Evolutionary conservation across 2,113 vertebrate genomes (phyloP).

Genomic region (Petromus typicus): DNA sequence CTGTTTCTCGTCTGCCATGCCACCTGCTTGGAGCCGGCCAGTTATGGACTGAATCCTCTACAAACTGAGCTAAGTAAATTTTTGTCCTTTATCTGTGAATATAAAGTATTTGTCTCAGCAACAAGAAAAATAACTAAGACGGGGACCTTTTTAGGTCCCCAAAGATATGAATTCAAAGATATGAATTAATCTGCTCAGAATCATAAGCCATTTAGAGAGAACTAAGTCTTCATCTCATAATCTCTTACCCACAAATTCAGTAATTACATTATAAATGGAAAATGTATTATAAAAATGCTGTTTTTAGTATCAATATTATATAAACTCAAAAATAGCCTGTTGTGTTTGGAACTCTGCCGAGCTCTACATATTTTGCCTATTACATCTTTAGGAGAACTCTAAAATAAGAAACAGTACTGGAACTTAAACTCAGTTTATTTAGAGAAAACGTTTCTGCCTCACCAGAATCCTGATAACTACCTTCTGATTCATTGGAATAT

Average conservation of each 20-base stretch:
- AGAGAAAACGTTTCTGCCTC: conserved; percentile 65
- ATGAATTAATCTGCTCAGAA: conserved; percentile 48
- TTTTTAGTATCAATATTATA: conserved; percentile 65
- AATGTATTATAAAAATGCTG: conserved; percentile 61
- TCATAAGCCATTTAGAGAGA: conserved; percentile 46
- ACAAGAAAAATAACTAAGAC: background rate
- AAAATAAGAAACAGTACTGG: conserved; percentile 72
- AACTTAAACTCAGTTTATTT: conserved; percentile 71
- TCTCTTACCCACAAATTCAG: conserved; percentile 32
- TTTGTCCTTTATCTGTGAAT: background rate
- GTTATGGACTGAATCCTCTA: background rate
- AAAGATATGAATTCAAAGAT: conserved; percentile 34
- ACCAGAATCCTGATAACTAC: conserved; percentile 42
- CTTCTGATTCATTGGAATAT: conserved; percentile 57
- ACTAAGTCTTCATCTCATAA: background rate
- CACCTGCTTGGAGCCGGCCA: background rate
- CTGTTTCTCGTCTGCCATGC: background rate
- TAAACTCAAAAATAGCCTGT: conserved; percentile 70
- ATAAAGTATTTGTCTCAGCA: background rate
- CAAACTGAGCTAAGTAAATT: background rate
- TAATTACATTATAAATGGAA: conserved; percentile 73
- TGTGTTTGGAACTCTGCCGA: conserved; percentile 65
- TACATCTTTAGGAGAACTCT: conserved; percentile 71
- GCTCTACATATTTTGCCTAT: conserved; percentile 71
- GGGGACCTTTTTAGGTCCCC: background rate